Percentiles rank a stretch among this genome's conserved stretches.
These are phyloP conservation scores for Zaprionus kolodkinae DNA, from an alignment of 1,140 invertebrate genomes.

Conservation along the genomic window DNA sequence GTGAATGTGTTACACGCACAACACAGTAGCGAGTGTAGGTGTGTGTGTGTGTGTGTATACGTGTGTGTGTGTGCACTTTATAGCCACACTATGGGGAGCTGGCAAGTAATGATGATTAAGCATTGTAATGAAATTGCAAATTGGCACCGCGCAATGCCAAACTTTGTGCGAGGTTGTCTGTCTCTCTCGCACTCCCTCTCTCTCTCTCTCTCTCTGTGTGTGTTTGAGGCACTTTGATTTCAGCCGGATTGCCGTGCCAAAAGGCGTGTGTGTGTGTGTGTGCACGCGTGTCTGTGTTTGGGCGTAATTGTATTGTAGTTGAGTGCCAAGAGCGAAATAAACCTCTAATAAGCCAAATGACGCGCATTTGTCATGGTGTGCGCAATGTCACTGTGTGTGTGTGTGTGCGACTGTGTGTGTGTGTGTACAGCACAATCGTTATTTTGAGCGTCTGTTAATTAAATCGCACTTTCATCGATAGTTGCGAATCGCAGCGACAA, in stretches of 20 bases:
- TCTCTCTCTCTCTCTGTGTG: neutral
- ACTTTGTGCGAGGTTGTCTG: constrained; percentile 9
- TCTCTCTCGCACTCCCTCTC: neutral
- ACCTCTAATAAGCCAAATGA: constrained; percentile 79
- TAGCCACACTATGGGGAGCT: constrained; percentile 38
- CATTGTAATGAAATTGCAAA: constrained; percentile 81
- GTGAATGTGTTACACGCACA: constrained; percentile 55
- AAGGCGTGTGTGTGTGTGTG: constrained; percentile 36
- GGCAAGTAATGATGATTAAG: constrained; percentile 76
- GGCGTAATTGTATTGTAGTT: constrained; percentile 76
- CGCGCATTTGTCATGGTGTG: constrained; percentile 67
- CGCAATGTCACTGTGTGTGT: neutral
- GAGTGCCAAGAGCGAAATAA: constrained; percentile 75
- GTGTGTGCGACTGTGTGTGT: constrained; percentile 3
- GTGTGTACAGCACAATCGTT: constrained; percentile 13
- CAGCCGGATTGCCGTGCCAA: constrained; percentile 56
- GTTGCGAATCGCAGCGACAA: constrained; percentile 1
- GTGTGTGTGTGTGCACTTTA: constrained; percentile 34
- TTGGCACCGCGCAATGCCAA: constrained; percentile 61
- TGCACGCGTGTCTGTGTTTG: constrained; percentile 25
- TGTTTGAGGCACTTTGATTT: constrained; percentile 53
- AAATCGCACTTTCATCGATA: constrained; percentile 46
- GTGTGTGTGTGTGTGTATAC: neutral
- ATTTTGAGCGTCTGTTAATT: constrained; percentile 45
- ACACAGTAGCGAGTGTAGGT: neutral